These are phyloP conservation scores for Idaea straminata DNA, from an alignment of 2,888 invertebrate species.

Conservation along the genomic window DNA sequence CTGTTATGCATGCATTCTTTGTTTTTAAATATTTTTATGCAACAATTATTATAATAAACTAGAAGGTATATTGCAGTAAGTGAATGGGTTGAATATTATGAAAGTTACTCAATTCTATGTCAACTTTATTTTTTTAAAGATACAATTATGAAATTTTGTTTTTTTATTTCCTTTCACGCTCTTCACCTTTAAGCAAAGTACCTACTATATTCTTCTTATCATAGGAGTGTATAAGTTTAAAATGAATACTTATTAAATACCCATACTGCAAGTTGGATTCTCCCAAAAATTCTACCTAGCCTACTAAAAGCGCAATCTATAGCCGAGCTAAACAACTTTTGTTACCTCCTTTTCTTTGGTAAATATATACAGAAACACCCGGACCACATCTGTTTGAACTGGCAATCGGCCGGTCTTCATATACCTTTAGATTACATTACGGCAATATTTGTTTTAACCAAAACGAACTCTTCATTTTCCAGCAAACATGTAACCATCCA, in stretches of 20 bases:
- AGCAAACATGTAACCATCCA: constrained; percentile 72
- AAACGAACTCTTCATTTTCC: constrained; percentile 13
- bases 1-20: neutral
- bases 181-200: too few relatives aligned
- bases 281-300: too few relatives aligned
- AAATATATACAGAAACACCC: too few relatives aligned
- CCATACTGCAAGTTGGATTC: too few relatives aligned
- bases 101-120: neutral
- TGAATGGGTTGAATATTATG: neutral
- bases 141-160: neutral
- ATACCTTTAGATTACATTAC: neutral
- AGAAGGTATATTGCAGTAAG: neutral
- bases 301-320: too few relatives aligned
- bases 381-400: too few relatives aligned
- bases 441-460: neutral
- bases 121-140: neutral
- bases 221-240: too few relatives aligned
- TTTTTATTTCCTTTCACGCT: neutral
- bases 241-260: too few relatives aligned
- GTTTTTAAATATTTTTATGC: neutral
- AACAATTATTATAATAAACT: neutral
- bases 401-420: too few relatives aligned
- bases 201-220: too few relatives aligned
- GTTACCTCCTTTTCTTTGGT: too few relatives aligned
- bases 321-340: too few relatives aligned